Conservation (phyloP, 2,888 invertebrate genomes). For the Pilophorus perplexus region DNA sequence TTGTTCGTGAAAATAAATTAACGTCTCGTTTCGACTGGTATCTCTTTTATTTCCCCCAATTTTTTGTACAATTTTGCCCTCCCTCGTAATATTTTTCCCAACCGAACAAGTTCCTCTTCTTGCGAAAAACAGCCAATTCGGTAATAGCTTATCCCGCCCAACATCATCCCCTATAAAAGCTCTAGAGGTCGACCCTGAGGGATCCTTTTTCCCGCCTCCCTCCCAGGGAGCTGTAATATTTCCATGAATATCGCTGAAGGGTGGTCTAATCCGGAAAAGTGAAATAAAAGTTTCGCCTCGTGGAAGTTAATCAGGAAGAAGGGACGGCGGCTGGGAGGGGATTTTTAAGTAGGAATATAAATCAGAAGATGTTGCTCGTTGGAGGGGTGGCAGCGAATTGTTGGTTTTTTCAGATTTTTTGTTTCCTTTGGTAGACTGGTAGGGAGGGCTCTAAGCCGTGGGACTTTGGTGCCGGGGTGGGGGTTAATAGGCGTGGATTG, state of each 20-base stretch:
- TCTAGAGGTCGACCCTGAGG: not conserved
- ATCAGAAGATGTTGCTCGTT: constrained; percentile 32
- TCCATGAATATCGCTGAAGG: constrained; percentile 38
- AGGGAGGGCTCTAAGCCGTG: constrained; percentile 8
- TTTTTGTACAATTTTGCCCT: constrained; percentile 2
- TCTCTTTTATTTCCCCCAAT: constrained; percentile 11
- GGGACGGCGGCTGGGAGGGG: constrained; percentile 8
- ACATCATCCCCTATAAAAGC: not conserved
- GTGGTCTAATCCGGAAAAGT: constrained; percentile 40
- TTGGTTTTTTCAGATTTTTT: constrained; percentile 13
- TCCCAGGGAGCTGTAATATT: constrained; percentile 27
- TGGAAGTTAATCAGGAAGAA: constrained; percentile 33
- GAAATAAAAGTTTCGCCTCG: constrained; percentile 36
- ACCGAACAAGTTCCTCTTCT: constrained; percentile 29
- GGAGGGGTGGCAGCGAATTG: not conserved
- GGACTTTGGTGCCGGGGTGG: constrained; percentile 10
- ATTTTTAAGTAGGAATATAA: constrained; percentile 39
- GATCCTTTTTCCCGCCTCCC: constrained; percentile 3
- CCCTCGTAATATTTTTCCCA: too few species aligned
- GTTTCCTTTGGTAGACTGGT: not conserved
- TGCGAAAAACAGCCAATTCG: constrained; percentile 39
- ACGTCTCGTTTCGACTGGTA: not conserved
- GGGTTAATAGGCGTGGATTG: constrained; percentile 29
- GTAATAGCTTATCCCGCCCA: constrained; percentile 36
- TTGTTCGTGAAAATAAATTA: constrained; percentile 28